Percentiles rank a stretch among this genome's conserved stretches.
These are phyloP conservation scores for Hydrochoerus hydrochaeris DNA, from an alignment of 2,113 vertebrate species.

Conservation along the genomic window DNA sequence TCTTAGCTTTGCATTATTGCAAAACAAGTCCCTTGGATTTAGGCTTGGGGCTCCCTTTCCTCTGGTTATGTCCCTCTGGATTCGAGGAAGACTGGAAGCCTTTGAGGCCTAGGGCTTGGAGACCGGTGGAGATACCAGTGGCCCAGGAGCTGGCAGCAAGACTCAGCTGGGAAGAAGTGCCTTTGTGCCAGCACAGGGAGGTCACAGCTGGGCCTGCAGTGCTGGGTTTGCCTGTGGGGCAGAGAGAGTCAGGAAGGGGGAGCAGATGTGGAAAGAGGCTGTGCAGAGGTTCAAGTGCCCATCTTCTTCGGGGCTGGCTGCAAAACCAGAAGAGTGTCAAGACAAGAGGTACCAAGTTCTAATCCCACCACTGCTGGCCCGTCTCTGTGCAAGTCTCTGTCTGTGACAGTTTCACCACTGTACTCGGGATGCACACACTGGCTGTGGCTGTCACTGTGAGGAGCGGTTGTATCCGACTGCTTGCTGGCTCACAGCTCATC, in stretches of 20 bases:
- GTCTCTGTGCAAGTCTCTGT: background rate
- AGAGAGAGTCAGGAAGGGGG: background rate
- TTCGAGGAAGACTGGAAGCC: background rate
- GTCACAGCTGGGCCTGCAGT: background rate
- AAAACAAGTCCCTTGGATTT: background rate
- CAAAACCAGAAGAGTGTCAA: background rate
- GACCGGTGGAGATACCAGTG: background rate
- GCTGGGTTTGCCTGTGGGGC: background rate
- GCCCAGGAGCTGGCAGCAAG: accelerated
- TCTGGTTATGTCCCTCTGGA: background rate
- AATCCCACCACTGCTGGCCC: background rate
- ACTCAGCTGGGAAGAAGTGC: background rate
- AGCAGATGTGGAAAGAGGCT: background rate
- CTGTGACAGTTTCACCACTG: background rate
- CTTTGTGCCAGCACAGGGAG: background rate
- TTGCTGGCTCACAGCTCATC: background rate
- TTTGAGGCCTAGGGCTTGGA: background rate
- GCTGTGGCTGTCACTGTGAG: background rate
- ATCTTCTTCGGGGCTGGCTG: background rate
- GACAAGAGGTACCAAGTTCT: background rate
- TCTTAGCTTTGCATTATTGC: background rate
- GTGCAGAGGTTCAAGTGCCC: background rate
- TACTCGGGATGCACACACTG: background rate
- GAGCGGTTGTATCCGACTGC: background rate
- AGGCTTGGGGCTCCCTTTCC: background rate